Evolutionary conservation across 1,140 invertebrate genomes (phyloP).

Genomic region (Belonocnema kinseyi): DNA sequence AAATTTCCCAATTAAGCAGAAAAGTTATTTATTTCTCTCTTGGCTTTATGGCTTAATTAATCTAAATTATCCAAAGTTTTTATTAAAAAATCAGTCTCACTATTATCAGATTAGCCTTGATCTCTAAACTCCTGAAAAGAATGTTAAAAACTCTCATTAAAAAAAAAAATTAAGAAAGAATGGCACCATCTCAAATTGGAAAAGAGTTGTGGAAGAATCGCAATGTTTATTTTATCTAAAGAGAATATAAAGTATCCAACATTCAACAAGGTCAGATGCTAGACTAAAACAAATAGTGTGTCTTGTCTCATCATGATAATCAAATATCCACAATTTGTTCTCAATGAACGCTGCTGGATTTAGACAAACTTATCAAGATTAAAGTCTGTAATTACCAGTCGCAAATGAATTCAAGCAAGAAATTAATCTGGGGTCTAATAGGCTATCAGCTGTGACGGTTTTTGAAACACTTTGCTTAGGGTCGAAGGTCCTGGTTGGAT

Average conservation of each 20-base stretch:
- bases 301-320: neutral
- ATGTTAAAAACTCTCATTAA: no score
- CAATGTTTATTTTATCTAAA: neutral
- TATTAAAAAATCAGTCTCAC: no score
- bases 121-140: no score
- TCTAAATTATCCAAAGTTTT: no score
- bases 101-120: no score
- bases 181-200: no score
- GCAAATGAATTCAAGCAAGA: neutral
- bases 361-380: conserved; percentile 12
- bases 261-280: neutral
- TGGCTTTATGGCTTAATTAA: no score
- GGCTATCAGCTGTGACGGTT: conserved; percentile 50
- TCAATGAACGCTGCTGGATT: neutral
- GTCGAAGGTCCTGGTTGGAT: conserved; percentile 53
- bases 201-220: neutral
- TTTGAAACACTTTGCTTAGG: conserved; percentile 50
- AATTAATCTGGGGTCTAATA: conserved; percentile 53
- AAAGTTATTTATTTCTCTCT: no score
- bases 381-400: neutral
- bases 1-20: no score
- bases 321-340: neutral
- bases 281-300: neutral
- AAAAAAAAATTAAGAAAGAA: no score
- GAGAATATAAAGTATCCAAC: neutral